Percentiles rank a stretch among this genome's conserved stretches.
These are phyloP conservation scores for Syngnathus floridae DNA, from an alignment of 2,113 vertebrate genomes.

Conservation along the genomic window DNA sequence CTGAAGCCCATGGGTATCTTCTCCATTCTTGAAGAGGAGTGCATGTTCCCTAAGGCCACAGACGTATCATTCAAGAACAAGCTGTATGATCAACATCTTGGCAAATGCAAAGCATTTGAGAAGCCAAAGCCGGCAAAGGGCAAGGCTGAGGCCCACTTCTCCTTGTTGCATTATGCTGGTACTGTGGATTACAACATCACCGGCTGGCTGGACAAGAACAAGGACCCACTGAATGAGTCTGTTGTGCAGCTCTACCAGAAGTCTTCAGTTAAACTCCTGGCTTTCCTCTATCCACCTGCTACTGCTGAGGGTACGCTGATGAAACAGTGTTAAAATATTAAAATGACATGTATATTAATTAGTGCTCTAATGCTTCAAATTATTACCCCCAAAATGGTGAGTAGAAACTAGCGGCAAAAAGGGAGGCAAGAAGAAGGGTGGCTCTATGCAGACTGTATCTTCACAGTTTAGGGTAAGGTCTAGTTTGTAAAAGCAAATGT, in stretches of 20 bases:
- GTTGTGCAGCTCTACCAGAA: conserved; percentile 62
- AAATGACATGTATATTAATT: neutral
- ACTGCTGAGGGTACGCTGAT: conserved; percentile 42
- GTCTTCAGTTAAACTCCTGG: conserved; percentile 56
- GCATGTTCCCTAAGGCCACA: conserved; percentile 72
- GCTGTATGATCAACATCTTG: conserved; percentile 62
- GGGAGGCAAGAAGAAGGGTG: conserved; percentile 62
- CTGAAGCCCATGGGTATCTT: conserved; percentile 75
- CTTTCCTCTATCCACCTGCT: conserved; percentile 33
- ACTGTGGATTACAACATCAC: conserved; percentile 78
- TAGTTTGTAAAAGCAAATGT: neutral
- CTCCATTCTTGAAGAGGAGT: conserved; percentile 76
- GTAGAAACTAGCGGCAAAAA: conserved; percentile 29
- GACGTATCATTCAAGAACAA: conserved; percentile 63
- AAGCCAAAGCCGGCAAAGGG: conserved; percentile 84
- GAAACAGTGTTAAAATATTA: neutral
- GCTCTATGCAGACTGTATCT: conserved; percentile 61
- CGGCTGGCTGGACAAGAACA: conserved; percentile 65
- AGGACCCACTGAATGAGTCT: conserved; percentile 65
- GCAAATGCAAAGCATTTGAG: conserved; percentile 63
- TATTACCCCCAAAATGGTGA: neutral
- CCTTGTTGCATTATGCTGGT: conserved; percentile 81
- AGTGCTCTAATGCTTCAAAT: neutral
- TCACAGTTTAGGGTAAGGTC: conserved; percentile 56
- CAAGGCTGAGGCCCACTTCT: conserved; percentile 81